Base-by-base conservation (phyloP, 2,888 invertebrate species). In the Zaprionus lineosus region DNA sequence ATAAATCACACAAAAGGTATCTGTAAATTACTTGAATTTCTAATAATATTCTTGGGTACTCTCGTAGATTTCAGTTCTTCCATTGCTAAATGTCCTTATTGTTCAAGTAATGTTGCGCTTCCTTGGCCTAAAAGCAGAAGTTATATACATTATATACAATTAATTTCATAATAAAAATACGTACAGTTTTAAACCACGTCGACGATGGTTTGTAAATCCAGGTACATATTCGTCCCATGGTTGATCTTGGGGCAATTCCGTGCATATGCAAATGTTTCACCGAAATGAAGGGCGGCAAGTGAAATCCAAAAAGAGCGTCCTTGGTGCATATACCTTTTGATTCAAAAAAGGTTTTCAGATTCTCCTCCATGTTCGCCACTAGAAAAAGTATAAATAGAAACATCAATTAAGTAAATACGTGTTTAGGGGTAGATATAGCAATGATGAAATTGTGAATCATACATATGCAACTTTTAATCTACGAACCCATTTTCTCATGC, bases 281-380 rank as follows among this genome's bases (percentile, higher is more conserved):
- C 1, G 95, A 94, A 56, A 94, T 93, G 89, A 97, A 97, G 0
- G 98, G 98, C 0, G 98, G 97, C 94, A 96, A 94, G 88, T 98
- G 97, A 86, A 97, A 98, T 0, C 98, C 98, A 33, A 93, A 91
- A 39, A 93, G 91, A 9, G 91, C 90, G 52, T 92, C 91, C 0
- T 89, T 85, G 0, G 88, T 37, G 0, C 90, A 74, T 0, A 91
- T 89, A n/a, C 91, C 91, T 62, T 92, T 90, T n/a, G 92, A 91
- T 0, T 77, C 60, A 1, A 94, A 74, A 14, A 91, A 77, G 1
- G 91, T 88, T 37, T 91, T 90, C 0, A 92, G 86, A 0, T 90
- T 91, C 0, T 90, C 79, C 2, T 95, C 91, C 91, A 97, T 92
- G 79, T 92, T 93, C 34, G 92, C 89, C 40, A 96, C 96, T 95